Evolutionary conservation across 2,113 vertebrate species (phyloP), one percentile per base, ranked within the genome.

Genomic region (Poicephalus meyeri): DNA sequence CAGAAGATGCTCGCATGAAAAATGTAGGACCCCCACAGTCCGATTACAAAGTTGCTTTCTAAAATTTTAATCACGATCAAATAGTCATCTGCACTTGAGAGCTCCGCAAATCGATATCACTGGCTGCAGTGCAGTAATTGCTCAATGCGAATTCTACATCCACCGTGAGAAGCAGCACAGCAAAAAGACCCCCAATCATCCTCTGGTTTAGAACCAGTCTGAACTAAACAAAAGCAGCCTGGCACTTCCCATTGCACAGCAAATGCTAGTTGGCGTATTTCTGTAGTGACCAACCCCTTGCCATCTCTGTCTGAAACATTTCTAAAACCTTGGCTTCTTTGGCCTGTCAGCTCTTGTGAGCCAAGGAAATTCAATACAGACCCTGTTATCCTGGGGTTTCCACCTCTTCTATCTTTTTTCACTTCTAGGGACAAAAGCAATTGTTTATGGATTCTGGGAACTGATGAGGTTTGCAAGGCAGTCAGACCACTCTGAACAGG

Each of bases 301-400:
- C 90, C 88, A 95, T 89, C 73, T 86, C 69, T 35, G 66, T 56
- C 63, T 72, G 52, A 94, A 89, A 83, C 82, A 86, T 95, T 96
- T 96, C 90, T 95, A 88, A 96, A 97, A 92, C 76, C 66, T 89
- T 95, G 92, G 83, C 89, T 97, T 95, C 74, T 42, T 79, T 88
- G 92, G 82, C n/a, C 85, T 69, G 76, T 91, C 55, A 86, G 82
- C 66, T 93, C 80, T 91, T 91, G 78, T 56, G 70, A 95, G 94
- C 80, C 89, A 92, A 96, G 65, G 42, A 96, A 96, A 95, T 93
- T 95, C 91, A 97, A 95, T 31, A 93, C 94, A 95, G 86, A 89
- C 60, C 83, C 85, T 92, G 83, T 96, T 95, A 96, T 52, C 64
- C 93, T 79, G 47, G 35, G 78, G 92, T 88, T 94, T 94, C 63